Base-by-base conservation (phyloP, 2,113 vertebrate species). In the Zapus hudsonius region DNA sequence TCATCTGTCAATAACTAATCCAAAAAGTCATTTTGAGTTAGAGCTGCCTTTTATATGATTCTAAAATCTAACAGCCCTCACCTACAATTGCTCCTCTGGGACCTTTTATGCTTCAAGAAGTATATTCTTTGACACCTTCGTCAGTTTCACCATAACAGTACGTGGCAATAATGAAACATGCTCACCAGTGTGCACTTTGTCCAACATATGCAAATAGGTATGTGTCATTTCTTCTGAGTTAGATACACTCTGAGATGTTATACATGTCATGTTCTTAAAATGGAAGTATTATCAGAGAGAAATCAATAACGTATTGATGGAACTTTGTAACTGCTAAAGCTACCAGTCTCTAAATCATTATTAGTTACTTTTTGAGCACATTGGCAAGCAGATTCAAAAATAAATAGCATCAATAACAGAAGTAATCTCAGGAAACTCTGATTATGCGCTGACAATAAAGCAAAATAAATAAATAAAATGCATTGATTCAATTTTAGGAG, bases 291-390 rank as follows among this genome's bases (percentile, higher is more conserved):
- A 97, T 96, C 95, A 96, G 87, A 97, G 82, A 96, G 89, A 97
- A 96, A 98, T 98, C 97, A 98, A 96, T 97, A 97, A 97, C 95
- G 81, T 95, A 96, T 97, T 97, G 96, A 97, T 96, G 93, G 86
- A 94, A 95, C 94, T 95, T 91, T 97, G 78, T 93, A 94, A 95
- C 88, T 94, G 92, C 73, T 64, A 86, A 42, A 73, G 87, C 92
- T 96, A 94, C 96, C 86, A 93, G 79, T 52, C 61, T 93, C 97
- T 94, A 97, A 94, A 95, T 89, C 96, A 95, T 96, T 96, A 96
- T 92, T 93, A 89, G 66, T 84, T 83, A 87, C 38, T 88, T 96
- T 95, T 89, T 88, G 5, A 95, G 79, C 66, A 92, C n/a, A 80
- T 90, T 66, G 63, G 95, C 63, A 90, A 78, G 16, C 16, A 89